Base-by-base conservation (phyloP, 2,888 invertebrate genomes). In the Myopa tessellatipennis region DNA sequence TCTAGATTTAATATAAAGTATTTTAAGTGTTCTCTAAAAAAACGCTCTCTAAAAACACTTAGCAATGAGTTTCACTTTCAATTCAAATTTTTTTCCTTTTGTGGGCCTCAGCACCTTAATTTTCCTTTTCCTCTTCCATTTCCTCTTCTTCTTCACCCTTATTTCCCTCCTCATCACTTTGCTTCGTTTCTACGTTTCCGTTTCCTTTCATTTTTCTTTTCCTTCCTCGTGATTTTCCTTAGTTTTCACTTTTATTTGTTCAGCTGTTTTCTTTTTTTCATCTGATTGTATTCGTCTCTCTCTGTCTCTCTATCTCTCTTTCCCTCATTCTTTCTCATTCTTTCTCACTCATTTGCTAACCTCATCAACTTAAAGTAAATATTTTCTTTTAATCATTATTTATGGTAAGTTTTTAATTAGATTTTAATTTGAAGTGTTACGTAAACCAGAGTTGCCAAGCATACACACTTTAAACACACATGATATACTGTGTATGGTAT, bases 341-440 rank as follows among this genome's bases (percentile, higher is more conserved):
- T 45, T 45, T 45, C 10, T 45, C 6, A 10, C 45, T 45, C 45
- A 10, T 4, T 3, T 45, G 45, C n/a, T 38, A 45, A 60, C 68
- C 63, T 10, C 70, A 67, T 78, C 76, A 77, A 82, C 79, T 80
- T 79, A 81, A 81, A 82, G 82, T 76, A 82, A 82, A 82, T 82
- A 81, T 82, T 82, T 77, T 79, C 61, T 45, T 80, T 79, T 81
- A 74, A 81, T 82, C 79, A 79, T 79, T 79, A 79, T 78, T 79
- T 79, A 79, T 77, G 81, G 79, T 55, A 81, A 79, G 79, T 81
- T 82, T 77, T 81, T 82, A 82, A 82, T 81, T 82, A 80, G 81
- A 80, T 81, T 81, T 81, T 82, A 82, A 82, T 81, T 79, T 79
- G 77, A 79, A 80, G 82, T 80, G 80, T 78, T 77, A 61, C 58